Conservation (phyloP, 2,888 invertebrate genomes). For the Plagodis dolabraria region DNA sequence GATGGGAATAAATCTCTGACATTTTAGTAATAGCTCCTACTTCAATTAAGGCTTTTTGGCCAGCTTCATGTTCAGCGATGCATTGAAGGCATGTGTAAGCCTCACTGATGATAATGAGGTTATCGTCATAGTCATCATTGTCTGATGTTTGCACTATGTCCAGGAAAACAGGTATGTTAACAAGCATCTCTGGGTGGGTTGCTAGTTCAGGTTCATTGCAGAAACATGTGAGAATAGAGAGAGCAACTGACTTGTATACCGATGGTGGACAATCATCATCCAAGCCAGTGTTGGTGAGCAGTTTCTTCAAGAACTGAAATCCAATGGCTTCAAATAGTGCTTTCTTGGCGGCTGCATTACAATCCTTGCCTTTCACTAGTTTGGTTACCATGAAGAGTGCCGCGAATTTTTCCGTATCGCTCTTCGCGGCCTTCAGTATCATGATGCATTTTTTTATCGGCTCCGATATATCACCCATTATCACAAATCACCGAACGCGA, state of each 20-base stretch:
- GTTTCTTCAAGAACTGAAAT: conserved; percentile 92
- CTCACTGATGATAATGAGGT: conserved; percentile 93
- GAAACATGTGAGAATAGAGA: conserved; percentile 94
- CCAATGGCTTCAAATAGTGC: conserved; percentile 95
- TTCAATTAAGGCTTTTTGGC: conserved; percentile 91
- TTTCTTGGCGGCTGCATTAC: conserved; percentile 90
- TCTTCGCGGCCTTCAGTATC: conserved; percentile 91
- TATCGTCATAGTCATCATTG: conserved; percentile 93
- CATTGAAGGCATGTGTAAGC: conserved; percentile 93
- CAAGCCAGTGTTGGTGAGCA: conserved; percentile 90
- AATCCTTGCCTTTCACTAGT: conserved; percentile 93
- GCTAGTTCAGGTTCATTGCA: conserved; percentile 92
- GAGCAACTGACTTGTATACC: conserved; percentile 95
- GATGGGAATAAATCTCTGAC: conserved; percentile 94
- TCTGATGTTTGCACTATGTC: conserved; percentile 94
- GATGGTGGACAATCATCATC: conserved; percentile 95
- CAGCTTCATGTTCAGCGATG: conserved; percentile 91
- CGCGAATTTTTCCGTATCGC: conserved; percentile 96
- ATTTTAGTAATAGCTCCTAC: conserved; percentile 92
- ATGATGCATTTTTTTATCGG: conserved; percentile 93
- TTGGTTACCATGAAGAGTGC: conserved; percentile 96
- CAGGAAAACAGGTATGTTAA: conserved; percentile 92
- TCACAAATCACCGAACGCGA: conserved; percentile 69
- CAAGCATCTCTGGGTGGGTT: conserved; percentile 92
- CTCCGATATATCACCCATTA: conserved; percentile 88